Percentiles rank a stretch among this genome's conserved stretches.
phyloP scores from a whole-genome alignment of 2,797 vertebrate species.

The Bovichtus variegatus region DNA sequence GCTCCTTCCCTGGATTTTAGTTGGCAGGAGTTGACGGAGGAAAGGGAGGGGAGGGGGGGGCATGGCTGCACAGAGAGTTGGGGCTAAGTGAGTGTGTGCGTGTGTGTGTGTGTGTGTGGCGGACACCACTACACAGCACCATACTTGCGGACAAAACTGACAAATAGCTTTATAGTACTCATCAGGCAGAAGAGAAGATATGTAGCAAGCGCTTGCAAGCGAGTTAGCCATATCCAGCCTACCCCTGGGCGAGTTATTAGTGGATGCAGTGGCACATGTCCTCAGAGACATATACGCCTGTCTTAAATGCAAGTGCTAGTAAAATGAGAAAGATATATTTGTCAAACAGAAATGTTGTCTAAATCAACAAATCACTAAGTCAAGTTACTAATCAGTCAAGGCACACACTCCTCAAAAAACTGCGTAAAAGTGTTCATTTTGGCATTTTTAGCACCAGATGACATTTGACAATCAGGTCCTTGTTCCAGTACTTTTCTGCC shows the following conservation, averaged over 20 bases:
- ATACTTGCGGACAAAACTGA: neutral
- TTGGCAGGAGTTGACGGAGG: slow-evolving; percentile 40
- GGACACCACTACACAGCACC: neutral
- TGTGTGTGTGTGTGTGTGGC: neutral
- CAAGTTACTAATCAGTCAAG: neutral
- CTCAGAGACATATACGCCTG: neutral
- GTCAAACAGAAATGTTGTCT: neutral
- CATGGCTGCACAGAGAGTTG: neutral
- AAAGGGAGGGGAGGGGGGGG: neutral
- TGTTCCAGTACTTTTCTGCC: neutral
- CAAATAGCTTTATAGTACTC: neutral
- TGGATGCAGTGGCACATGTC: neutral
- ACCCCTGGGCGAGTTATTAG: neutral
- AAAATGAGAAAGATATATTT: neutral
- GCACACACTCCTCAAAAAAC: neutral
- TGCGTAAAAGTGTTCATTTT: too few relatives aligned
- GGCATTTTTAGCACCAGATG: neutral
- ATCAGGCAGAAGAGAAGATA: neutral
- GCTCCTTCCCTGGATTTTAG: slow-evolving; percentile 13
- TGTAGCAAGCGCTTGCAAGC: neutral
- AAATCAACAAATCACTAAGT: neutral
- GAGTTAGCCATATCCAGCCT: neutral
- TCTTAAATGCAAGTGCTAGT: neutral
- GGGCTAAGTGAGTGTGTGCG: neutral
- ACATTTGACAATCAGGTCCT: neutral